Base-by-base conservation (phyloP, 2,113 vertebrate species). In the Ictidomys tridecemlineatus region DNA sequence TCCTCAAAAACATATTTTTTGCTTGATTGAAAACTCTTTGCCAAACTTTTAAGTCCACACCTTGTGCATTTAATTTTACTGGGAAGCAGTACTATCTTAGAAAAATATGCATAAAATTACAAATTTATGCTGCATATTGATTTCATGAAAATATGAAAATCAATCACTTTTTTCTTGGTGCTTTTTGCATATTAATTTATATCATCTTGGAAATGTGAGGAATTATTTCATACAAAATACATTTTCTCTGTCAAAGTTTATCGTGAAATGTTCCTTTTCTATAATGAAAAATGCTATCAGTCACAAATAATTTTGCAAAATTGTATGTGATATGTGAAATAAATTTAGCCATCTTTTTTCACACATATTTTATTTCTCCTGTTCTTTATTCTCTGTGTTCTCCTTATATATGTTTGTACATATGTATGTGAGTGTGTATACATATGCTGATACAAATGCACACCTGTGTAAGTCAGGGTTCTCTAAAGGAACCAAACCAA, bases 171-270 rank as follows among this genome's bases (percentile, higher is more conserved):
- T 94, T 86, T 37, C 90, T 87, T 94, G 26, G 14, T 91, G 10
- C 9, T 69, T 89, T 97, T 94, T 97, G 86, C 89, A 97, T 96
- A 92, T 94, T 96, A 96, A 97, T 89, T 91, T 97, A 65, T 56
- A 85, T 91, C 69, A 87, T 37, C 74, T 94, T 97, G 51, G 53
- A 96, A 94, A 93, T 95, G 78, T 97, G 89, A 87, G 58, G 95
- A 97, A 87, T 92, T 91, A 89, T 96, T 94, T 85, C 77, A 94
- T 84, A 37, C 18, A 30, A 65, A 86, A 73, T 83, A 42, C 8
- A 89, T 91, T 97, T 95, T 95, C 91, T 78, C 58, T 95, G 91
- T 76, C 79, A 94, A 51, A 73, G 39, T 90, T 92, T 94, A 93
- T 87, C 77, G 18, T 94, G 61, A 94, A 98, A 65, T 94, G n/a